These are phyloP conservation scores for Notarius quadriscutis DNA, from an alignment of 2,113 vertebrate genomes.

Conservation along the genomic window DNA sequence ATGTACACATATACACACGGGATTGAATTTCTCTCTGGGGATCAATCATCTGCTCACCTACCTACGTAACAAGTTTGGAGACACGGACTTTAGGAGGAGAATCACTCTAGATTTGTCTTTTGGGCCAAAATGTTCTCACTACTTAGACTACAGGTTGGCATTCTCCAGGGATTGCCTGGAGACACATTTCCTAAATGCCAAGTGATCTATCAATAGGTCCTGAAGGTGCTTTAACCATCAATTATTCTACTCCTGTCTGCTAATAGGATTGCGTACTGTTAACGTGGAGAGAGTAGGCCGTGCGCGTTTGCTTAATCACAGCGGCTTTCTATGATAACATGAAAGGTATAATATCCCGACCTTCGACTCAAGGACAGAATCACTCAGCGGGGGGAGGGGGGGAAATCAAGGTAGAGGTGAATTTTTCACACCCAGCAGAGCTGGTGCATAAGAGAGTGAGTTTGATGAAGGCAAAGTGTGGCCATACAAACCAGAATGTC, in stretches of 20 bases:
- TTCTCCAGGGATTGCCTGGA: neutral
- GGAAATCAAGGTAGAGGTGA: neutral
- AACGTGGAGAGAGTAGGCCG: neutral
- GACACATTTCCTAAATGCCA: neutral
- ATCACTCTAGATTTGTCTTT: neutral
- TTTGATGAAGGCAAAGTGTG: neutral
- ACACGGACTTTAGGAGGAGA: too few species aligned
- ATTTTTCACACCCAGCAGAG: neutral
- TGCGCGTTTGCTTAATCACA: constrained; percentile 38
- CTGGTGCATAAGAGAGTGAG: neutral
- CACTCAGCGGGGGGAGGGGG: neutral
- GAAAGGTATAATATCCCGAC: constrained; percentile 34
- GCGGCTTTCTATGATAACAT: constrained; percentile 9
- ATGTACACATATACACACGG: too few species aligned
- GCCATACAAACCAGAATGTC: neutral
- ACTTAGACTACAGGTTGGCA: neutral
- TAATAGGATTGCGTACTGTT: neutral
- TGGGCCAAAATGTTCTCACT: neutral
- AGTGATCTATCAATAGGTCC: neutral
- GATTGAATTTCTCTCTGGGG: neutral
- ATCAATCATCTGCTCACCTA: neutral
- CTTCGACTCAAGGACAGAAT: constrained; percentile 25
- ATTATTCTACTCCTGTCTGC: constrained; percentile 11
- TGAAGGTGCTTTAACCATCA: neutral
- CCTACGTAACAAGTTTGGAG: neutral